These are phyloP conservation scores for Notothenia rossii DNA, from an alignment of 2,113 vertebrate genomes.

Conservation along the genomic window DNA sequence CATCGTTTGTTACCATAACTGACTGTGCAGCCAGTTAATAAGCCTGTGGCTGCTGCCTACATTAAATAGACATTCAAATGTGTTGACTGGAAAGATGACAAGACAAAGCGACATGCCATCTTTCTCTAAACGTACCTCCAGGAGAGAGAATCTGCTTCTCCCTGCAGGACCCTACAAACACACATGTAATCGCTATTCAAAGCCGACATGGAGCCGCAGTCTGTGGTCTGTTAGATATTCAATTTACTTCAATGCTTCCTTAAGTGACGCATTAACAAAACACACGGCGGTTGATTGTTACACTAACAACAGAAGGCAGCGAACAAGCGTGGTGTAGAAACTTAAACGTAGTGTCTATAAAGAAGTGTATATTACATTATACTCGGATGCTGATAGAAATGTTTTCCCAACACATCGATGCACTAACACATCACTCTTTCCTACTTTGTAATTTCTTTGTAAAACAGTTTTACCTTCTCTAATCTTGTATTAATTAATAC, in stretches of 20 bases:
- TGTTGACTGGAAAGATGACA: constrained; percentile 26
- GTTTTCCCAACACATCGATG: background rate
- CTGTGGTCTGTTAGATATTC: constrained; percentile 20
- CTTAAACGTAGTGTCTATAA: background rate
- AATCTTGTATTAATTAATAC: no score
- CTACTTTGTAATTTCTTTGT: background rate
- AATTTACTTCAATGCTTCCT: background rate
- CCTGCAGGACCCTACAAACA: constrained; percentile 15
- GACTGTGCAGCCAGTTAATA: constrained; percentile 25
- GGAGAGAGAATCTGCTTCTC: constrained; percentile 25
- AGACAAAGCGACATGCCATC: constrained; percentile 16
- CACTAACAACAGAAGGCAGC: background rate
- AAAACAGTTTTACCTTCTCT: background rate
- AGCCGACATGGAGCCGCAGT: background rate
- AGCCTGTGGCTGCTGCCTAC: background rate
- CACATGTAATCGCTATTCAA: constrained; percentile 27
- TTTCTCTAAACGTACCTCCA: constrained; percentile 35
- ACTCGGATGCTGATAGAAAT: background rate
- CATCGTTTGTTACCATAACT: constrained; percentile 14
- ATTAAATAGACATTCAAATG: constrained; percentile 43
- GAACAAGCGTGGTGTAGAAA: background rate
- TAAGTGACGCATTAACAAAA: background rate
- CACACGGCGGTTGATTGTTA: background rate
- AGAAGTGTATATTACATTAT: background rate
- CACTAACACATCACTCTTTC: background rate